Evolutionary conservation across 2,888 invertebrate species (phyloP).

Genomic region (Rhogogaster chlorosoma): DNA sequence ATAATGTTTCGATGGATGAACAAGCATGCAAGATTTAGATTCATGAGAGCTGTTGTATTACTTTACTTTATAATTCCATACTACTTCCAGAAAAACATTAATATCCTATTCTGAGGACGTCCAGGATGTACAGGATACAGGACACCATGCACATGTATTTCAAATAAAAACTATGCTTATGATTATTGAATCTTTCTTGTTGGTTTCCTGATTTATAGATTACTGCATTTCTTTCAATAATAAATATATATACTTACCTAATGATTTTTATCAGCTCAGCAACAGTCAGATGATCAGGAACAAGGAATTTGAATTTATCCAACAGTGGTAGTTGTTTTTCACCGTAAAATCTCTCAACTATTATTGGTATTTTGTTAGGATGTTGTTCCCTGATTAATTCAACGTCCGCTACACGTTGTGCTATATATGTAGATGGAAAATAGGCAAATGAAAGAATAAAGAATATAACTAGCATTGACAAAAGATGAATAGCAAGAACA

Average conservation of each 20-base stretch:
- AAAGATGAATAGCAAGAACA: background rate
- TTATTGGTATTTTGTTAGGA: constrained; percentile 82
- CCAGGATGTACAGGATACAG: no score
- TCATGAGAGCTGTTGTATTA: no score
- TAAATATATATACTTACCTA: constrained; percentile 81
- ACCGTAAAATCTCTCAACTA: constrained; percentile 90
- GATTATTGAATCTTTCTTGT: background rate
- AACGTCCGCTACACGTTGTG: constrained; percentile 70
- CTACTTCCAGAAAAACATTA: no score
- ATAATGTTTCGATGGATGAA: no score
- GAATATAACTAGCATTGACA: background rate
- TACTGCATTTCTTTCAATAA: background rate
- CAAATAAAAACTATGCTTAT: no score
- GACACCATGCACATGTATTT: no score
- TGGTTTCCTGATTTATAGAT: background rate
- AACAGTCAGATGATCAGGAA: constrained; percentile 94
- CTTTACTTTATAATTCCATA: no score
- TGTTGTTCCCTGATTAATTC: constrained; percentile 69
- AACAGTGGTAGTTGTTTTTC: constrained; percentile 88
- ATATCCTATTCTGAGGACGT: no score
- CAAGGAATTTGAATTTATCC: constrained; percentile 92
- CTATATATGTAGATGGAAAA: constrained; percentile 60
- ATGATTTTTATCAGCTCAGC: constrained; percentile 93
- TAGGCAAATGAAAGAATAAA: background rate
- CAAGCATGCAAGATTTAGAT: no score